Evolutionary conservation across 2,113 vertebrate species (phyloP), one percentile per base, ranked within the genome.

Genomic region (Zosterops hypoxanthus): DNA sequence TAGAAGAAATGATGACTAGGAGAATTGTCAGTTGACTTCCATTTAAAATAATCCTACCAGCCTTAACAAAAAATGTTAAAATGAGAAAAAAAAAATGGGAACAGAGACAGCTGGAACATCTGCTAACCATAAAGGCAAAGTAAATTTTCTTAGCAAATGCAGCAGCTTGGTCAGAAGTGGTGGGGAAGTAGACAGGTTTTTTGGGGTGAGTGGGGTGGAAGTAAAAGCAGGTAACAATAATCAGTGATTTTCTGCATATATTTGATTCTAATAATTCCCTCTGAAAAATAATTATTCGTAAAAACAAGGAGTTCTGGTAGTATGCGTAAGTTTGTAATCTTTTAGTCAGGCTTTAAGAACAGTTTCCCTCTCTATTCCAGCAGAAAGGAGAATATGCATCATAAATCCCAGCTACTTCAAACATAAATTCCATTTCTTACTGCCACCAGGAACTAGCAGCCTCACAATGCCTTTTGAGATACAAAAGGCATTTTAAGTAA

Each of bases 121-220:
- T 65, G 18, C 18, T 50, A 79, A 36, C 10, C 36, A 42, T 31
- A 59, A 82, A 78, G 1, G 1, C 7, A 64, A 84, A 82, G 17
- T 12, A 92, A 46, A 44, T 42, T 65, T 94, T 80, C 21, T 42
- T 53, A 78, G 52, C 26, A 94, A 88, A 95, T 22, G 9, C 3
- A 2, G 11, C 25, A 84, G 53, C 23, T 56, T 29, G 47, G 11
- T 6, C 2, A 0, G 33, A 69, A 89, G 13, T 16, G 5, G 41
- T 1, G 1, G 53, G 23, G 39, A 64, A 89, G 41, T 11, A 31
- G 16, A 6, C 24, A 57, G 11, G 5, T 24, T 28, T 82, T 75
- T 5, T 3, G 17, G 11, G 6, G 12, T 59, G 36, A 36, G 9
- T 1, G 2, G 14, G 12, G 5, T 9, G 25, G 33, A 66, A 18